Base-by-base conservation (phyloP, 2,797 vertebrate species). In the Bovichtus diacanthus region DNA sequence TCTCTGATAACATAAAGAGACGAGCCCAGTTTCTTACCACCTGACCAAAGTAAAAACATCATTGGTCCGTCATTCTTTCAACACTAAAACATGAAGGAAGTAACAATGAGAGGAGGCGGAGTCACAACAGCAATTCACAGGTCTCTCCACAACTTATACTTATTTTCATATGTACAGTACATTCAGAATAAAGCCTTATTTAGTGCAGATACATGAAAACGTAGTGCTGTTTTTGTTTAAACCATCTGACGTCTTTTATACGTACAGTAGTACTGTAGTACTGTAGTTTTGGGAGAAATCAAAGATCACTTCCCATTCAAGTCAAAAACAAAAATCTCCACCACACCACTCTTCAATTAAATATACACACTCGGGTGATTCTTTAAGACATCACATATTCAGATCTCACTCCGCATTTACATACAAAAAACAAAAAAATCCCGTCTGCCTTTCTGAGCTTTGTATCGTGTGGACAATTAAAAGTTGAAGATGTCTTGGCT, bases 181-280 rank as follows among this genome's bases (percentile, higher is more conserved):
- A 94, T 94, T 94, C 93, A 91, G 82, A 88, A 90, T 93, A 93
- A 94, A 93, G 91, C 89, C 86, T 90, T 89, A 62, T 87, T 92
- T 91, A 92, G 93, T 93, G 93, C 90, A 92, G 92, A 89, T 89
- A 88, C 85, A 88, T 91, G 76, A 64, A 81, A 86, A 86, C 50
- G 61, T 83, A 87, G 88, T 88, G 84, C 85, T 63, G 70, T 77
- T 80, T 72, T 68, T 81, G 43, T 88, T 87, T 39, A 39, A 69
- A 78, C 76, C 73, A 47, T 80, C 58, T 71, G 76, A 81, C 41
- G 56, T 76, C 75, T 85, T 6, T 34, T 87, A 61, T 47, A 79
- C 43, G 12, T 72, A 80, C 81, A 82, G 84, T 12, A 66, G 55
- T 41, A 68, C n/a, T n/a, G n/a, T n/a, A n/a, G n/a, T n/a, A n/a